phyloP scores from a whole-genome alignment of 92 coral and sea anemone species.

The Epizoanthus illoricatus region DNA sequence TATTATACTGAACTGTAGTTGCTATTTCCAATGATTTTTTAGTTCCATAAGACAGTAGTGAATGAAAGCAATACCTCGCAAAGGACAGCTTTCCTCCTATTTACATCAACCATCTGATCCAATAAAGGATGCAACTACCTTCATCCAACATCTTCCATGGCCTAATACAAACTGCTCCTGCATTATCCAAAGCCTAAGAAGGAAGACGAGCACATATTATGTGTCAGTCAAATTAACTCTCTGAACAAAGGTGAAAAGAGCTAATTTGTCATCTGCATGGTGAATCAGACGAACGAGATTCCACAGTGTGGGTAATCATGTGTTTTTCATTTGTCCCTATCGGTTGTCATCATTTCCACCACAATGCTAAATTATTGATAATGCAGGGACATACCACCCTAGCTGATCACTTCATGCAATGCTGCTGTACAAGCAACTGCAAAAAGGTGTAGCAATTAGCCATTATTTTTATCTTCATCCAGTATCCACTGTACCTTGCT shows the following conservation, averaged over 20 bases:
- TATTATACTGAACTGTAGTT: neutral
- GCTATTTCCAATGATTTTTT: neutral
- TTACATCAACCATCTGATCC: neutral
- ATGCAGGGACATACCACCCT: too few relatives aligned
- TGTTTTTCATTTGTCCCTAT: conserved; percentile 19
- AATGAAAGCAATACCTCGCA: neutral
- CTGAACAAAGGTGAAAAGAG: too few relatives aligned
- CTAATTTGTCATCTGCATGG: neutral
- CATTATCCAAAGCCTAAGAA: too few relatives aligned
- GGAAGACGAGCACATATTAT: too few relatives aligned
- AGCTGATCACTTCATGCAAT: too few relatives aligned
- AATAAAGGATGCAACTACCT: neutral
- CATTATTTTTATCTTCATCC: too few relatives aligned
- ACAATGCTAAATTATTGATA: neutral
- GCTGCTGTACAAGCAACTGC: too few relatives aligned
- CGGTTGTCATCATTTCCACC: conserved; percentile 30
- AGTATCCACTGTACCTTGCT: too few relatives aligned
- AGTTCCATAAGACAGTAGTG: neutral
- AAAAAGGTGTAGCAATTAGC: too few relatives aligned
- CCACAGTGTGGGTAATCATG: conserved; percentile 18
- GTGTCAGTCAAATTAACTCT: too few relatives aligned
- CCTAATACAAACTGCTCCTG: too few relatives aligned
- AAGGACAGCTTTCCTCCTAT: neutral
- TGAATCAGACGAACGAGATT: conserved; percentile 30
- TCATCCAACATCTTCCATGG: too few relatives aligned